Conservation (phyloP, 2,113 vertebrate genomes). For the Hippopotamus amphibius region DNA sequence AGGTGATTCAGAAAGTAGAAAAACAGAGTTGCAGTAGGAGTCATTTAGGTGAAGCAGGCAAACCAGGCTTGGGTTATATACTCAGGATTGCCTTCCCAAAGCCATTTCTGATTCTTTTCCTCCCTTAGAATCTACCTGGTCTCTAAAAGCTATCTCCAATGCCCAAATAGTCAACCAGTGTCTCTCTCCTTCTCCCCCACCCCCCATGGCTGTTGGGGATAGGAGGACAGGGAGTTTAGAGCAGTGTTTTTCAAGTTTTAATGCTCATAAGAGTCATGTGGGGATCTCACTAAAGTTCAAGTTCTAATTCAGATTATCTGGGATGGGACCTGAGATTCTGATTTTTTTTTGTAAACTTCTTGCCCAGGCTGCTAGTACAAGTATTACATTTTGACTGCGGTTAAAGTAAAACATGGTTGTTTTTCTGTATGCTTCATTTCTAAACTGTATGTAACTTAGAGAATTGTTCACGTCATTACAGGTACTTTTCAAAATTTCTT, state of each 20-base stretch:
- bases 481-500: not conserved
- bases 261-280: not conserved
- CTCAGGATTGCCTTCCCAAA: not conserved
- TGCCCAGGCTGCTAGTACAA: not conserved
- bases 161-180: not conserved
- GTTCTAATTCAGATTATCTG: not conserved
- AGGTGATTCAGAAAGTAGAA: not conserved
- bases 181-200: not conserved
- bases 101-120: not conserved
- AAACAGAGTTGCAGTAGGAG: not conserved
- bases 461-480: not conserved
- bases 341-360: not conserved
- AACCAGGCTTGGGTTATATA: not conserved
- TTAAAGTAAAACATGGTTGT: not conserved
- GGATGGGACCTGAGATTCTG: not conserved
- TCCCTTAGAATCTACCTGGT: not conserved
- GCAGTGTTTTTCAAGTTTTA: not conserved
- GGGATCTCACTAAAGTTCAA: not conserved
- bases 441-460: not conserved
- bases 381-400: not conserved
- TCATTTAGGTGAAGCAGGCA: constrained; percentile 4
- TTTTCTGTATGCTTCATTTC: constrained; percentile 36
- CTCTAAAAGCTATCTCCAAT: not conserved
- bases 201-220: not conserved
- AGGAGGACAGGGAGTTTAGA: not conserved